A percentile compares a stretch with the other conserved stretches of the same genome.
phyloP scores from a whole-genome alignment of 64 coral and sea anemone genomes.

The Montipora sp. region DNA sequence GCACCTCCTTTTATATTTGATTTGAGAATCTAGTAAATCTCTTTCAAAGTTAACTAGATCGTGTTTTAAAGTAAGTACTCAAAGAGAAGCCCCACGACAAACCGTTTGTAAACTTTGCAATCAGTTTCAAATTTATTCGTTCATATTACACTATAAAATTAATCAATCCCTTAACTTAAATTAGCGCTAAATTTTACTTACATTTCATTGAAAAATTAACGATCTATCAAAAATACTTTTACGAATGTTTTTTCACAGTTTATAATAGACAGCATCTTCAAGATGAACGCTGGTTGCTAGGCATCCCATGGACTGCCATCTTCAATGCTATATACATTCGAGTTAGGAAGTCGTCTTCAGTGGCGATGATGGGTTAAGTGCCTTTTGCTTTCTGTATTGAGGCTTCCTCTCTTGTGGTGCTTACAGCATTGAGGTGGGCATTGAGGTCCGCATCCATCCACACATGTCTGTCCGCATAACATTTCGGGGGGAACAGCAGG shows the following conservation, averaged over 20 bases:
- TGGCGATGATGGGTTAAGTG: background rate
- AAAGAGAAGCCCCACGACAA: background rate
- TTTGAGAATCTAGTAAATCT: background rate
- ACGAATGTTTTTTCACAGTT: background rate
- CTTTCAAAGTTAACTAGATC: background rate
- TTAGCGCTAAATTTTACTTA: slow-evolving; percentile 24
- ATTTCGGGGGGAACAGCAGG: background rate
- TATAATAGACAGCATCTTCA: background rate
- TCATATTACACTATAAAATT: slow-evolving; percentile 35
- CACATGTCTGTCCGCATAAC: slow-evolving; percentile 20
- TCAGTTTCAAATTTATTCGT: slow-evolving; percentile 31
- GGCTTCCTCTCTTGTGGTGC: slow-evolving; percentile 46
- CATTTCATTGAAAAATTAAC: slow-evolving; percentile 7
- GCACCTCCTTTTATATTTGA: background rate
- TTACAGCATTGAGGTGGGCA: slow-evolving; percentile 58
- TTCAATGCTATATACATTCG: slow-evolving; percentile 33
- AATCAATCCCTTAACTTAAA: background rate
- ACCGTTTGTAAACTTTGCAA: background rate
- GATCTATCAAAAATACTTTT: slow-evolving; percentile 7
- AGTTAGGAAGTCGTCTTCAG: background rate
- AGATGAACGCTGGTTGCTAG: background rate
- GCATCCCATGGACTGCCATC: background rate
- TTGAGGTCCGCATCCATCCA: slow-evolving; percentile 36
- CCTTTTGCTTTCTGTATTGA: slow-evolving; percentile 8
- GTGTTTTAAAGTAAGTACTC: background rate